Conservation (phyloP, 2,888 invertebrate genomes). For the Cacoxenus indagator region DNA sequence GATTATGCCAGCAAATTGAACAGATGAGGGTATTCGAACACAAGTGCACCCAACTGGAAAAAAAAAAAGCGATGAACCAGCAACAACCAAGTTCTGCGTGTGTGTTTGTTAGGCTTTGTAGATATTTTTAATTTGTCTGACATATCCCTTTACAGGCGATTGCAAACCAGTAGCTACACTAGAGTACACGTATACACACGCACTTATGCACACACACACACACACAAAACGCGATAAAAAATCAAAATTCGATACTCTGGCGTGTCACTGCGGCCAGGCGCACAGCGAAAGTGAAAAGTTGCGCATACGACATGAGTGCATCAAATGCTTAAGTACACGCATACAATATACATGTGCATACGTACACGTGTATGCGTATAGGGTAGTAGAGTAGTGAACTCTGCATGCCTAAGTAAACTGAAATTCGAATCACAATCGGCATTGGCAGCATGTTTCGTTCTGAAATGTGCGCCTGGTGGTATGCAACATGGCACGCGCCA, state of each 20-base stretch:
- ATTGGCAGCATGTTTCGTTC: not conserved
- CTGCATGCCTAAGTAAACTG: too few relatives aligned
- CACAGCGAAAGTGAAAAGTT: slow-evolving; percentile 21
- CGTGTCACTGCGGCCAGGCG: slow-evolving; percentile 35
- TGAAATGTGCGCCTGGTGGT: slow-evolving; percentile 21
- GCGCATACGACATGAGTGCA: not conserved
- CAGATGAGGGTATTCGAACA: slow-evolving; percentile 16
- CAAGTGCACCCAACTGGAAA: slow-evolving; percentile 7
- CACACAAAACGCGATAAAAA: slow-evolving; percentile 7
- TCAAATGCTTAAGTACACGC: not conserved
- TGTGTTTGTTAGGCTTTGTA: not conserved
- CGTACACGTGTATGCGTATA: not conserved
- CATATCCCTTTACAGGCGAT: not conserved
- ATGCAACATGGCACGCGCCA: slow-evolving; percentile 26
- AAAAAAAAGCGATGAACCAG: not conserved
- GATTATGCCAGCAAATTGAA: slow-evolving; percentile 26
- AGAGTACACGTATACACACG: slow-evolving; percentile 1
- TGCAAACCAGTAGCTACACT: not conserved
- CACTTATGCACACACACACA: slow-evolving; percentile 1
- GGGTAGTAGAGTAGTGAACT: too few relatives aligned
- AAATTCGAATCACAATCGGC: too few relatives aligned
- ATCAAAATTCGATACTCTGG: slow-evolving; percentile 38
- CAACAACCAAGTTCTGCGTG: slow-evolving; percentile 5
- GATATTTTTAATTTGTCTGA: slow-evolving; percentile 19
- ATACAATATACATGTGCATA: not conserved